phyloP scores from a whole-genome alignment of 2,888 invertebrate genomes.

The Lottia gigantea region DNA sequence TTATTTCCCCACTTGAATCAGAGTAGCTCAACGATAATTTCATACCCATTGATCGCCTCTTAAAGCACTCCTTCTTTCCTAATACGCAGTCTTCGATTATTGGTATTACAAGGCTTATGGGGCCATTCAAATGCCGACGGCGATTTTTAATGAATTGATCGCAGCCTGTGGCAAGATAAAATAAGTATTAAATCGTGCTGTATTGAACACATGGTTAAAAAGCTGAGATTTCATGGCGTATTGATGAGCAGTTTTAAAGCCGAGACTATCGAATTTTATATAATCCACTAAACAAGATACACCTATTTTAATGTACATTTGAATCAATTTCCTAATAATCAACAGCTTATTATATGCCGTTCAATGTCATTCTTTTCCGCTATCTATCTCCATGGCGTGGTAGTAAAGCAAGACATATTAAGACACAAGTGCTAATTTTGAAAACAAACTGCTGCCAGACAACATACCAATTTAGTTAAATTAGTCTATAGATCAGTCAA shows the following conservation, averaged over 20 bases:
- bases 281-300: slow-evolving; percentile 9
- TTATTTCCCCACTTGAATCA: too few relatives aligned
- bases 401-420: too few relatives aligned
- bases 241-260: neutral
- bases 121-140: slow-evolving; percentile 5
- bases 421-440: too few relatives aligned
- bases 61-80: slow-evolving; percentile 6
- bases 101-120: slow-evolving; percentile 7
- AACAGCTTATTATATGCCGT: neutral
- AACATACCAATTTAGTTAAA: too few relatives aligned
- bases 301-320: slow-evolving; percentile 3
- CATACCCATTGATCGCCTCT: neutral
- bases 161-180: neutral
- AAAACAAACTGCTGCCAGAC: too few relatives aligned
- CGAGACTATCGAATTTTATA: neutral
- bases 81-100: slow-evolving; percentile 6
- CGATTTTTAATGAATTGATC: neutral
- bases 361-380: too few relatives aligned
- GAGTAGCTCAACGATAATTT: neutral
- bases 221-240: slow-evolving; percentile 1
- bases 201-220: neutral
- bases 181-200: slow-evolving; percentile 4
- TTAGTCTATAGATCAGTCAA: too few relatives aligned
- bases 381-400: too few relatives aligned
- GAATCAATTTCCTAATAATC: slow-evolving; percentile 1